These are phyloP conservation scores for Sphecodes monilicornis DNA, from an alignment of 2,888 invertebrate species.

Conservation along the genomic window DNA sequence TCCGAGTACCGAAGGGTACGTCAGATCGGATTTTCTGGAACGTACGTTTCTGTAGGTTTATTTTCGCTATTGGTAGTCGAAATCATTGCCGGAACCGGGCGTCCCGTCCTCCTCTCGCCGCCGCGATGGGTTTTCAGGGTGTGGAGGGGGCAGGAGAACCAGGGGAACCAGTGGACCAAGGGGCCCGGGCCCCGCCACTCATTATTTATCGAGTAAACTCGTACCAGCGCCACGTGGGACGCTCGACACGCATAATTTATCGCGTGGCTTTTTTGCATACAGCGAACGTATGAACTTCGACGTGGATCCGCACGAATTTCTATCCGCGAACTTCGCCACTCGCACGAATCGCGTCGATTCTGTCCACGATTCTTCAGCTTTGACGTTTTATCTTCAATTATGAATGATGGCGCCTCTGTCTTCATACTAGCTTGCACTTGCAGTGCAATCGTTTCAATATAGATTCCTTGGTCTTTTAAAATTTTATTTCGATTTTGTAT, in stretches of 20 bases:
- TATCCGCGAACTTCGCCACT: neutral
- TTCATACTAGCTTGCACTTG: too few relatives aligned
- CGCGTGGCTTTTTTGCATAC: slow-evolving; percentile 68
- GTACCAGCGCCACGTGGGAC: slow-evolving; percentile 74
- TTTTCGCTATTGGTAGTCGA: slow-evolving; percentile 69
- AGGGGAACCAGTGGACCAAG: neutral
- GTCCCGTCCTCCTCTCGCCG: slow-evolving; percentile 12
- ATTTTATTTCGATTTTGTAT: too few relatives aligned
- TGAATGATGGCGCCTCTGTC: too few relatives aligned
- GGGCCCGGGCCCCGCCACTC: slow-evolving; percentile 53
- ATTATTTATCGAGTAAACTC: slow-evolving; percentile 76
- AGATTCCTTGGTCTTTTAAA: too few relatives aligned
- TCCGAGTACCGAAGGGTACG: slow-evolving; percentile 69
- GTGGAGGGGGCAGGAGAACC: neutral
- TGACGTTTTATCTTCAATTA: too few relatives aligned
- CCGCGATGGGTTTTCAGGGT: slow-evolving; percentile 28
- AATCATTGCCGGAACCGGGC: slow-evolving; percentile 41
- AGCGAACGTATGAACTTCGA: slow-evolving; percentile 50
- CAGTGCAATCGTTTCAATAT: too few relatives aligned
- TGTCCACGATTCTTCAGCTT: neutral
- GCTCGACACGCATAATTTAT: slow-evolving; percentile 78
- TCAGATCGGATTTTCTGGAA: slow-evolving; percentile 69
- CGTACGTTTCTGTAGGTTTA: slow-evolving; percentile 64
- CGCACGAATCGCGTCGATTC: neutral
- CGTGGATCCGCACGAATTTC: slow-evolving; percentile 22